These are phyloP conservation scores for Cyprinodon brontotheroides DNA, from an alignment of 2,113 vertebrate genomes.

Conservation along the genomic window DNA sequence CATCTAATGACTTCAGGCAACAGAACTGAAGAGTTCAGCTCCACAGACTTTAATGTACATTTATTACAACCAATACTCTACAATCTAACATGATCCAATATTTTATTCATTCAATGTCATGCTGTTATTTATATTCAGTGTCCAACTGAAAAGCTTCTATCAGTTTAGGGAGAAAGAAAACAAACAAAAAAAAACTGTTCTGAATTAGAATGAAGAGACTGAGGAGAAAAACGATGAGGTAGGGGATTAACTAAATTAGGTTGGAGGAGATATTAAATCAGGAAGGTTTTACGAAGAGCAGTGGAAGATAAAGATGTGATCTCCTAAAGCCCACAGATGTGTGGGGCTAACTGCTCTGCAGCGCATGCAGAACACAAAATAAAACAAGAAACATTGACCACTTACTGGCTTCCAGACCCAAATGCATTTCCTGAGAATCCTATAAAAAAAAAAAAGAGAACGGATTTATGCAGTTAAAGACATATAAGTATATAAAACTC, in stretches of 20 bases:
- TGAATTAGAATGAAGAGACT: background rate
- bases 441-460: conserved; percentile 42
- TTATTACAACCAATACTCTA: background rate
- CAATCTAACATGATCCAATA: background rate
- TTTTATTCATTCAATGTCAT: background rate
- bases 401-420: conserved; percentile 82
- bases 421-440: conserved; percentile 77
- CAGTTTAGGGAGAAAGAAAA: background rate
- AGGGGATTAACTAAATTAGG: conserved; percentile 13
- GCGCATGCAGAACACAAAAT: conserved; percentile 2
- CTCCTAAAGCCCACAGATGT: conserved; percentile 25
- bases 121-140: background rate
- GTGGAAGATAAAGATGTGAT: conserved; percentile 32
- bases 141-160: background rate
- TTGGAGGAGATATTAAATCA: conserved; percentile 25
- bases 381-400: conserved; percentile 1
- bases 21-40: conserved; percentile 3
- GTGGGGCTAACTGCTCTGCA: conserved; percentile 7
- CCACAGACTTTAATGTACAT: background rate
- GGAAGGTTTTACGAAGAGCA: conserved; percentile 19
- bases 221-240: background rate
- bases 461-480: background rate
- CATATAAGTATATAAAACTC: background rate
- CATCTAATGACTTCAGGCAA: conserved; percentile 5
- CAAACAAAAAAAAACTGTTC: background rate